A percentile compares a stretch with the other conserved stretches of the same genome.
Conservation (phyloP, 2,888 invertebrate species). For the Ceramica pisi region DNA sequence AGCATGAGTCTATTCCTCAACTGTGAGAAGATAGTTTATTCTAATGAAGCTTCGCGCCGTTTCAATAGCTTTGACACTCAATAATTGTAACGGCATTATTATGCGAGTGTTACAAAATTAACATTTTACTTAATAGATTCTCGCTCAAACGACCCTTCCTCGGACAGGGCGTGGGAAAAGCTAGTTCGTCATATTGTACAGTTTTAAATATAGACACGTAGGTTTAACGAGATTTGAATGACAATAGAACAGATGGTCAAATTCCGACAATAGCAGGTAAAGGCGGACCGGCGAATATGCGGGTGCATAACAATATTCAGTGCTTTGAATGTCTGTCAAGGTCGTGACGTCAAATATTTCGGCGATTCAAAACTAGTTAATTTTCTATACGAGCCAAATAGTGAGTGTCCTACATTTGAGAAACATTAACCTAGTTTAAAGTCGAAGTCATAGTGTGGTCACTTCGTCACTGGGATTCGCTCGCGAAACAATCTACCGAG, state of each 20-base stretch:
- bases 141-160: conserved; percentile 56
- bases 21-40: conserved; percentile 31
- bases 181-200: conserved; percentile 41
- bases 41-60: conserved; percentile 28
- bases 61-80: conserved; percentile 47
- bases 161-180: conserved; percentile 62
- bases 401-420: conserved; percentile 81
- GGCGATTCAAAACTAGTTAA: conserved; percentile 71
- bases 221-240: conserved; percentile 58
- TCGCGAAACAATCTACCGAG: conserved; percentile 52
- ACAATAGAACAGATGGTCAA: conserved; percentile 66
- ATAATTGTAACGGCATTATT: conserved; percentile 50
- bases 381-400: conserved; percentile 79
- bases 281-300: conserved; percentile 60
- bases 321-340: conserved; percentile 79
- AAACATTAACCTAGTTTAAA: conserved; percentile 87
- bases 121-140: conserved; percentile 60
- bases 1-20: conserved; percentile 17
- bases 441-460: conserved; percentile 78
- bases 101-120: conserved; percentile 54
- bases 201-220: conserved; percentile 46
- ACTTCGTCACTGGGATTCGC: conserved; percentile 76
- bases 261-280: conserved; percentile 65
- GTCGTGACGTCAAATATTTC: conserved; percentile 71
- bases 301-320: conserved; percentile 69